These are phyloP conservation scores for Steinernema scapterisci DNA, from an alignment of 2,888 invertebrate species.

Conservation along the genomic window DNA sequence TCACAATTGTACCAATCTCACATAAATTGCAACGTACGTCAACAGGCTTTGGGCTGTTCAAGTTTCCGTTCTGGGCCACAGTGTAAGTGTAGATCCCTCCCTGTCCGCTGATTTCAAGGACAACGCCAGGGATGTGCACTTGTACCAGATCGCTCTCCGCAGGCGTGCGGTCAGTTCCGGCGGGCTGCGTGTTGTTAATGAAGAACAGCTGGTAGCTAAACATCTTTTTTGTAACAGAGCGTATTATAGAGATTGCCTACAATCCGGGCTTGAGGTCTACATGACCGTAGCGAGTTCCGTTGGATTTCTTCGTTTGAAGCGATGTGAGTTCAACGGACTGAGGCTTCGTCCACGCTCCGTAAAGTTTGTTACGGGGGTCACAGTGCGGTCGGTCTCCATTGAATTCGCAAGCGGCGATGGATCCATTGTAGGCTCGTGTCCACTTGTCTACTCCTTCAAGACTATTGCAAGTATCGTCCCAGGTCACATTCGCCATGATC, in stretches of 20 bases:
- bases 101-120: conserved; percentile 11
- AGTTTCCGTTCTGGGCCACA: conserved; percentile 3
- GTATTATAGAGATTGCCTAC: background rate
- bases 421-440: background rate
- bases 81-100: conserved; percentile 20
- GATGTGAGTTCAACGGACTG: background rate
- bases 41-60: background rate
- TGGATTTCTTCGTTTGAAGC: background rate
- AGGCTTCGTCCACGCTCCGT: background rate
- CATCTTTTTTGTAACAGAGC: background rate
- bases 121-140: background rate
- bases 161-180: conserved; percentile 6
- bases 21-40: background rate
- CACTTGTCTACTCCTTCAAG: background rate
- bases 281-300: conserved; percentile 5
- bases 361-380: background rate
- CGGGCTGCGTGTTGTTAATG: background rate
- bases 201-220: conserved; percentile 19
- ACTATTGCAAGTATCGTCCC: background rate
- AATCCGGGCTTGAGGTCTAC: background rate
- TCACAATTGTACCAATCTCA: background rate
- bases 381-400: background rate
- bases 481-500: background rate
- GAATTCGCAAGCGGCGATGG: conserved; percentile 1
- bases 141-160: background rate